Percentiles rank a stretch among this genome's conserved stretches.
Evolutionary conservation across 2,888 invertebrate genomes (phyloP).

Genomic region (Drosophila testacea): DNA sequence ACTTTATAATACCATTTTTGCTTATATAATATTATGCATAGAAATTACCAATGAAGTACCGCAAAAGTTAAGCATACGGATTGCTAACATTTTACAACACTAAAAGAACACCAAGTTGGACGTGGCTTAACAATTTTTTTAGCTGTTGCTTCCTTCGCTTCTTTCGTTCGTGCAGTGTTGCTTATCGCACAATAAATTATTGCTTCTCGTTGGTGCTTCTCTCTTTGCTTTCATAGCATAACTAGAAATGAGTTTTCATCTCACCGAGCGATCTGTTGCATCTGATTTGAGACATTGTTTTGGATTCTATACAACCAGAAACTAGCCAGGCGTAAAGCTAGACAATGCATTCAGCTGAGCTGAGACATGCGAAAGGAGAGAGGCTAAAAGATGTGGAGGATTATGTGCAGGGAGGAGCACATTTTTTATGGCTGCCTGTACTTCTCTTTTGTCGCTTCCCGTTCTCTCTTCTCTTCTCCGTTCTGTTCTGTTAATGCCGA

Average conservation of each 20-base stretch:
- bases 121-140: background rate
- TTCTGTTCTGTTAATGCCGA: constrained; percentile 3
- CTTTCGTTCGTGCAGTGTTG: background rate
- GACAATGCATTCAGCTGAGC: constrained; percentile 20
- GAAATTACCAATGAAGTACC: too few relatives aligned
- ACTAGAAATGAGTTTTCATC: constrained; percentile 23
- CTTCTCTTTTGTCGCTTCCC: background rate
- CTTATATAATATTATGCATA: too few relatives aligned
- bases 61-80: background rate
- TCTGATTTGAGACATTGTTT: constrained; percentile 44
- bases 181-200: constrained; percentile 25
- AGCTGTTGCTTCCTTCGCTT: constrained; percentile 5
- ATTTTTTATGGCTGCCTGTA: background rate
- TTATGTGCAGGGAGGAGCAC: background rate
- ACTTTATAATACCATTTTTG: too few relatives aligned
- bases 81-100: background rate
- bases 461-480: too few relatives aligned
- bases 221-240: constrained; percentile 9
- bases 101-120: background rate
- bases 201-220: constrained; percentile 4
- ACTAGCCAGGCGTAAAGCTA: constrained; percentile 23
- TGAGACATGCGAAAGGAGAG: background rate
- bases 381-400: too few relatives aligned
- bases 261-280: constrained; percentile 47
- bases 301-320: constrained; percentile 19